A percentile compares a stretch with the other conserved stretches of the same genome.
Evolutionary conservation across 1,140 invertebrate species (phyloP).

Genomic region (Trigoniulus corallinus): DNA sequence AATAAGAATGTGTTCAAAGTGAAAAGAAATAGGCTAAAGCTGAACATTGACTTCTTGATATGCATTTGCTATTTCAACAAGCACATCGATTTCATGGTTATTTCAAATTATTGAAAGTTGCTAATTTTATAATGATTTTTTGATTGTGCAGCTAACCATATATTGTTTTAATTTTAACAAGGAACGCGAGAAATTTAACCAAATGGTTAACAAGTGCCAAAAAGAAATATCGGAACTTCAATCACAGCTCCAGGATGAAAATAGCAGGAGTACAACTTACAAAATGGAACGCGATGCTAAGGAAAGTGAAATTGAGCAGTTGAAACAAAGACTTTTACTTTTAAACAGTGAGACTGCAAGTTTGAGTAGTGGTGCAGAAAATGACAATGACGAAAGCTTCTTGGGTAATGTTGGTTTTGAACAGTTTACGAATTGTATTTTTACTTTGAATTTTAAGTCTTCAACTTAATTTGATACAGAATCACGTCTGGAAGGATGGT

Average conservation of each 20-base stretch:
- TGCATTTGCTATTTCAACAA: too few species aligned
- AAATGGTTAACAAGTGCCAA: slow-evolving; percentile 62
- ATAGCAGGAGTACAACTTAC: slow-evolving; percentile 49
- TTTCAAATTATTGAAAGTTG: too few species aligned
- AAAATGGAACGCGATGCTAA: slow-evolving; percentile 94
- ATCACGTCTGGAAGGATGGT: slow-evolving; percentile 81
- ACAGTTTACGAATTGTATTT: background rate
- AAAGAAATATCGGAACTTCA: slow-evolving; percentile 75
- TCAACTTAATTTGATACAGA: slow-evolving; percentile 26
- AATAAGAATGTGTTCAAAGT: too few species aligned
- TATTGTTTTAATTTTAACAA: too few species aligned
- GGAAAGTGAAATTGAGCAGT: slow-evolving; percentile 84
- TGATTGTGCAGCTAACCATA: background rate
- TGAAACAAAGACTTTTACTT: slow-evolving; percentile 55
- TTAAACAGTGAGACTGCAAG: slow-evolving; percentile 74
- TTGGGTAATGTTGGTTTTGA: slow-evolving; percentile 8
- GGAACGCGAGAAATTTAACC: slow-evolving; percentile 84
- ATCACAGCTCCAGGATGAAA: slow-evolving; percentile 44
- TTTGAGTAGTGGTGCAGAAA: slow-evolving; percentile 70
- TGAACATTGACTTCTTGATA: too few species aligned
- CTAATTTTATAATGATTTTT: too few species aligned
- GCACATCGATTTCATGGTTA: too few species aligned
- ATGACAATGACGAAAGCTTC: slow-evolving; percentile 42
- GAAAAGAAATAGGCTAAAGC: too few species aligned
- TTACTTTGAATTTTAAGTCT: too few species aligned